A percentile compares a stretch with the other conserved stretches of the same genome.
phyloP scores from a whole-genome alignment of 2,797 vertebrate species.

The Neosalanx taihuensis region DNA sequence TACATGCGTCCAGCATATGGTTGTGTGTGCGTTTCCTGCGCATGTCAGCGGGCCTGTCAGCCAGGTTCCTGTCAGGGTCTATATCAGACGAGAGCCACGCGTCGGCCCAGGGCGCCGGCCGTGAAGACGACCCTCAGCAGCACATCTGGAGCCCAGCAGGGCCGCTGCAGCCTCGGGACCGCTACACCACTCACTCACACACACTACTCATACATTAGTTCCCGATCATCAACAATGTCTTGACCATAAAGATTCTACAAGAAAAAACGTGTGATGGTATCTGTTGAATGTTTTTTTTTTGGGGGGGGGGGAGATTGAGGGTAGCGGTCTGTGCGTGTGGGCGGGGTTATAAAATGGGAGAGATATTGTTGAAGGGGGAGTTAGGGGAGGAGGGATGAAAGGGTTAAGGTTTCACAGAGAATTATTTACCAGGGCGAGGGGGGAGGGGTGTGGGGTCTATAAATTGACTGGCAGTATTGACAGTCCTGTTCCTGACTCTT shows the following conservation, averaged over 20 bases:
- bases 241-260: not conserved
- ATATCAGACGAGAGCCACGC: constrained; percentile 46
- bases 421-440: constrained; percentile 47
- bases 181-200: constrained; percentile 26
- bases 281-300: not conserved
- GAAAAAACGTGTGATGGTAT: not conserved
- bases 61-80: constrained; percentile 46
- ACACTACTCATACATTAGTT: constrained; percentile 12
- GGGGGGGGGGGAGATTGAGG: not conserved
- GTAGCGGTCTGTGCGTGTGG: constrained; percentile 8
- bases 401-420: constrained; percentile 59
- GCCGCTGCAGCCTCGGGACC: constrained; percentile 24
- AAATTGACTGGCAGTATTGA: constrained; percentile 60
- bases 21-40: not conserved
- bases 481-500: constrained; percentile 56
- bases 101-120: constrained; percentile 34
- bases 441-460: constrained; percentile 44
- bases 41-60: constrained; percentile 11
- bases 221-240: constrained; percentile 10
- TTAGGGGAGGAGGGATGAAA: constrained; percentile 19
- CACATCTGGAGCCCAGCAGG: constrained; percentile 68
- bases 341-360: not conserved
- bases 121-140: constrained; percentile 55
- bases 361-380: constrained; percentile 10
- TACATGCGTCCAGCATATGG: not conserved